Conservation (phyloP, 2,888 invertebrate genomes). For the Drosophila nigricruria region DNA sequence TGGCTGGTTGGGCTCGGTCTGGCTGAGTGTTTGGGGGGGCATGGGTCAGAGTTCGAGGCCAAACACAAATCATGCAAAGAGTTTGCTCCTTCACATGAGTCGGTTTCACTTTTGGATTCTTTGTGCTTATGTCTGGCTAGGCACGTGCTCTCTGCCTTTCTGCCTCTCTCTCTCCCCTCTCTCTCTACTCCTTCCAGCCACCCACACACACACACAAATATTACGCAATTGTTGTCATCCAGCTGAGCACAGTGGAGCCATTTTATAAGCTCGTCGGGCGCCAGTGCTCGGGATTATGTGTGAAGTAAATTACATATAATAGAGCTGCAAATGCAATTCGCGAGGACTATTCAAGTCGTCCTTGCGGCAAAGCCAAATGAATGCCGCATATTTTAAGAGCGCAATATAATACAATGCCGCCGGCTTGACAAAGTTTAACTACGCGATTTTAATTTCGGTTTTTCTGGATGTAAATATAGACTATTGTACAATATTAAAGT, state of each 20-base stretch:
- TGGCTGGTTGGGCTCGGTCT: not conserved
- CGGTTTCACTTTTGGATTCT: slow-evolving; percentile 44
- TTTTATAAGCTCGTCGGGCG: slow-evolving; percentile 36
- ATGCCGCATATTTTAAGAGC: slow-evolving; percentile 23
- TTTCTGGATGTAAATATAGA: not conserved
- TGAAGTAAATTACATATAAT: slow-evolving; percentile 34
- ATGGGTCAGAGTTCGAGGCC: slow-evolving; percentile 5
- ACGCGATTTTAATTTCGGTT: not conserved
- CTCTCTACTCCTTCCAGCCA: too few relatives aligned
- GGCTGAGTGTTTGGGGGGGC: not conserved
- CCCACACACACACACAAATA: slow-evolving; percentile 7
- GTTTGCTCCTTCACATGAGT: slow-evolving; percentile 21
- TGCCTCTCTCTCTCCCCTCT: not conserved
- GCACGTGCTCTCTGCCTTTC: slow-evolving; percentile 28
- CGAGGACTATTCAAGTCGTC: slow-evolving; percentile 31
- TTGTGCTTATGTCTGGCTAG: slow-evolving; percentile 11
- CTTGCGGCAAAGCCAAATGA: slow-evolving; percentile 25
- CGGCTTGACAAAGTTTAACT: not conserved
- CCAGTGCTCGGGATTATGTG: slow-evolving; percentile 40
- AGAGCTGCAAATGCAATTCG: slow-evolving; percentile 24
- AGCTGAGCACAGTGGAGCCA: slow-evolving; percentile 38
- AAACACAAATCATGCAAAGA: slow-evolving; percentile 39
- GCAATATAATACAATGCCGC: slow-evolving; percentile 14
- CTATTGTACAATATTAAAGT: not conserved
- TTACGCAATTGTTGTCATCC: slow-evolving; percentile 66